Conservation (phyloP, 2,797 vertebrate species). For the Paedocypris micromegethes region DNA sequence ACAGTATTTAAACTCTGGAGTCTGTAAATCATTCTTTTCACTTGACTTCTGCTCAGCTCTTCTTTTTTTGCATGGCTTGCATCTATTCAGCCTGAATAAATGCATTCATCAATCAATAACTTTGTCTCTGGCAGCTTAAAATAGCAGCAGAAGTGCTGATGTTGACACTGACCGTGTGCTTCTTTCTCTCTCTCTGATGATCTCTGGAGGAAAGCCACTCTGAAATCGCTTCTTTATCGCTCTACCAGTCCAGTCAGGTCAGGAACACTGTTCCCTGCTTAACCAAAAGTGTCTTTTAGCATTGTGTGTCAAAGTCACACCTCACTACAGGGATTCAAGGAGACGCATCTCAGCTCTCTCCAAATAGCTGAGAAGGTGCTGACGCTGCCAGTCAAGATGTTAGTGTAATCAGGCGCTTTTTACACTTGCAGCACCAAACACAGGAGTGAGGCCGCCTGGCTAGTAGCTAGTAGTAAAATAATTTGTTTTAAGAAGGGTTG, state of each 20-base stretch:
- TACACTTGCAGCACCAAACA: too few species aligned
- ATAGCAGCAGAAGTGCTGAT: slow-evolving; percentile 62
- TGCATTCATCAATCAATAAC: slow-evolving; percentile 53
- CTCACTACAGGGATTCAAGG: slow-evolving; percentile 49
- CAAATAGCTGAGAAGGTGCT: slow-evolving; percentile 63
- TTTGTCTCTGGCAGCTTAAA: slow-evolving; percentile 57
- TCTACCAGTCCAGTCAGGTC: background rate
- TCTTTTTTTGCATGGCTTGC: slow-evolving; percentile 21
- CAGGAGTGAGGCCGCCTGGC: too few species aligned
- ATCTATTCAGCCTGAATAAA: slow-evolving; percentile 16
- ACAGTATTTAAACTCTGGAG: background rate
- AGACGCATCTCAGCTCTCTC: slow-evolving; percentile 51
- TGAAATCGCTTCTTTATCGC: background rate
- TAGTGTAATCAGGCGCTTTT: slow-evolving; percentile 47
- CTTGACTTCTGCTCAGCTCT: background rate
- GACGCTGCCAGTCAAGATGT: slow-evolving; percentile 60
- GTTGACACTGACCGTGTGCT: slow-evolving; percentile 53
- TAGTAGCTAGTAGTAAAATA: too few species aligned
- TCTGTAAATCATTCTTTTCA: background rate
- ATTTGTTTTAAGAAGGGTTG: too few species aligned
- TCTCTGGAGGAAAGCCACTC: slow-evolving; percentile 10
- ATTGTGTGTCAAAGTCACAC: slow-evolving; percentile 29
- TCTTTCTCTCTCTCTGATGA: slow-evolving; percentile 1
- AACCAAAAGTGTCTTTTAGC: slow-evolving; percentile 4
- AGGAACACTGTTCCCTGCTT: background rate